Evolutionary conservation across 2,888 invertebrate genomes (phyloP), one percentile per base, ranked within the genome.

Genomic region (Mimumesa dahlbomi): DNA sequence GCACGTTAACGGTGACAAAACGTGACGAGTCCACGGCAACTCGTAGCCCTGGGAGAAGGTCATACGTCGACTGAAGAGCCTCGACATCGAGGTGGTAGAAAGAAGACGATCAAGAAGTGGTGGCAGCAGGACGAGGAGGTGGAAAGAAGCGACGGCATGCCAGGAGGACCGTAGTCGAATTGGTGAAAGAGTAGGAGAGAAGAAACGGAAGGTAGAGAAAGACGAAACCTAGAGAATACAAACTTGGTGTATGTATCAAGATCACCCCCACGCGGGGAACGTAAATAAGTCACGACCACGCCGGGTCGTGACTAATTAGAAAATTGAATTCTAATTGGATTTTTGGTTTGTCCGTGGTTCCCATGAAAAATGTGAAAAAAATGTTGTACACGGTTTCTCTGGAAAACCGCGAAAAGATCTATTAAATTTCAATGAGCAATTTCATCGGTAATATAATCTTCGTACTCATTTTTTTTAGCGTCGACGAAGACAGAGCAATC

Each of bases 11-110:
- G 45, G 31, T 38, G 36, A 58, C 38, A 36, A 36, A 58, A 50
- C 42, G 31, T 31, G 42, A 57, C 57, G 52, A 46, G 43, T 58
- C 49, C 56, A 58, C 72, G 67, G 58, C 36, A 58, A 19, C 56
- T 63, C 58, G 67, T 64, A 63, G 65, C 61, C 61, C 65, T 62
- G 73, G 22, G 38, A 42, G 80, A 79, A 75, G 74, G 69, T 75
- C 81, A 71, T 74, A 45, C 69, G 42, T 52, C 76, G 74, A 80
- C 79, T 80, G 81, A 80, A 43, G 53, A 65, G 63, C 50, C 16
- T 34, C 58, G 52, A 46, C 68, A 31, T 40, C 43, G 54, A 73
- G 53, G 62, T 64, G 69, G 77, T 63, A 68, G 72, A 64, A 81
- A 58, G 77, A 75, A 67, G 59, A 67, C 59, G 56, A 42, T 31